Percentiles rank a stretch among this genome's conserved stretches.
phyloP scores from a whole-genome alignment of 2,113 vertebrate species.

The Hipposideros armiger region DNA sequence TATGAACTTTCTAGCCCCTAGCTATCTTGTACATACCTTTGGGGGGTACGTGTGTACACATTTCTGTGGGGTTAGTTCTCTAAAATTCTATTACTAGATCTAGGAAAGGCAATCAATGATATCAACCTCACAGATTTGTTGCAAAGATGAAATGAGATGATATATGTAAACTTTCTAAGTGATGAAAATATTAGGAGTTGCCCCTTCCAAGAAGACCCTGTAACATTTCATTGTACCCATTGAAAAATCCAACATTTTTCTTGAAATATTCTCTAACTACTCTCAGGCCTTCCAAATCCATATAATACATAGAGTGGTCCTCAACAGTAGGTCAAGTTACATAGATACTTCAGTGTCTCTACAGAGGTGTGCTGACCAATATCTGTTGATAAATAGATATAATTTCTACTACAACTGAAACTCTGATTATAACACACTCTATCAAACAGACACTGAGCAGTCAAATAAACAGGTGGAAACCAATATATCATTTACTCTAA shows the following conservation, averaged over 20 bases:
- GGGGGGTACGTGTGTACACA: fast-evolving
- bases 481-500: neutral
- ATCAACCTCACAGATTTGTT: neutral
- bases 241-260: neutral
- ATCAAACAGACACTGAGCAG: neutral
- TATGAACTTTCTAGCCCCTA: neutral
- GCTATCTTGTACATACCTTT: neutral
- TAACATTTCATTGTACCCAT: neutral
- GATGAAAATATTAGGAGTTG: neutral
- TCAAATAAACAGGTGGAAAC: neutral
- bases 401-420: neutral
- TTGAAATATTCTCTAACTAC: neutral
- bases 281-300: neutral
- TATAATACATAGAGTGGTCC: neutral
- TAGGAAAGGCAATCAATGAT: neutral
- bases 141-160: neutral
- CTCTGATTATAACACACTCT: neutral
- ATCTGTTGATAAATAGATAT: neutral
- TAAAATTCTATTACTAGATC: neutral
- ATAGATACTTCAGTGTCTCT: neutral
- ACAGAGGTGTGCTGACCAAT: neutral
- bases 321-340: neutral
- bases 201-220: neutral
- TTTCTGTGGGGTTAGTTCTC: neutral
- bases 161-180: neutral